Evolutionary conservation across 1,140 invertebrate species (phyloP).

Genomic region (Papilio aristodemus): DNA sequence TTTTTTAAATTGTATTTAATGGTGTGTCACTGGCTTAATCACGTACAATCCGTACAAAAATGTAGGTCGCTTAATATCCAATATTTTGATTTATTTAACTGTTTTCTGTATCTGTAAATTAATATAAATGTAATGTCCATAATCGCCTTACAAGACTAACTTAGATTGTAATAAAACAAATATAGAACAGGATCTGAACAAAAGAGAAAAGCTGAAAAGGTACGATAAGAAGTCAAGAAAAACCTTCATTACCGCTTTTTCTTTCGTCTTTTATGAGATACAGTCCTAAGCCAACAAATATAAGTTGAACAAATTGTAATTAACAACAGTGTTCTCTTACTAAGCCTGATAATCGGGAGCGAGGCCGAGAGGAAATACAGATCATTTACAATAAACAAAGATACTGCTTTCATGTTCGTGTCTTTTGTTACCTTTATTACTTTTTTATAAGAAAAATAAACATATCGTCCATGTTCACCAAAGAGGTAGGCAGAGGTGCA

Average conservation of each 20-base stretch:
- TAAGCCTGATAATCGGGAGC: slow-evolving; percentile 20
- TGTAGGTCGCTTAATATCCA: background rate
- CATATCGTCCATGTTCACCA: too few species aligned
- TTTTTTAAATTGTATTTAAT: background rate
- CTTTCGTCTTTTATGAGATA: slow-evolving; percentile 14
- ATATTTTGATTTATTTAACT: too few species aligned
- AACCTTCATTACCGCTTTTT: slow-evolving; percentile 19
- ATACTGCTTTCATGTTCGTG: background rate
- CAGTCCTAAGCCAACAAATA: slow-evolving; percentile 29
- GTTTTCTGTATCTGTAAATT: background rate
- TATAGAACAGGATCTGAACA: slow-evolving; percentile 23
- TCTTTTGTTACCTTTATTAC: background rate
- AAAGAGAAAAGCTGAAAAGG: slow-evolving; percentile 25
- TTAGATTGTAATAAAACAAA: slow-evolving; percentile 19
- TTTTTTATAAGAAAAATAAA: too few species aligned
- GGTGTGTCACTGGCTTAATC: background rate
- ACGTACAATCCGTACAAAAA: background rate
- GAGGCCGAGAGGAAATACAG: slow-evolving; percentile 6
- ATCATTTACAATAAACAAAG: background rate
- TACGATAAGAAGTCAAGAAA: slow-evolving; percentile 21
- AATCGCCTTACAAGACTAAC: slow-evolving; percentile 1
- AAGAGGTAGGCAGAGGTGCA: too few species aligned
- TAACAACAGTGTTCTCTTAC: slow-evolving; percentile 11
- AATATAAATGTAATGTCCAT: background rate
- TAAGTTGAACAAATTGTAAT: slow-evolving; percentile 28